Conservation (phyloP, 1,140 invertebrate genomes). For the Drosophila tropicalis region DNA sequence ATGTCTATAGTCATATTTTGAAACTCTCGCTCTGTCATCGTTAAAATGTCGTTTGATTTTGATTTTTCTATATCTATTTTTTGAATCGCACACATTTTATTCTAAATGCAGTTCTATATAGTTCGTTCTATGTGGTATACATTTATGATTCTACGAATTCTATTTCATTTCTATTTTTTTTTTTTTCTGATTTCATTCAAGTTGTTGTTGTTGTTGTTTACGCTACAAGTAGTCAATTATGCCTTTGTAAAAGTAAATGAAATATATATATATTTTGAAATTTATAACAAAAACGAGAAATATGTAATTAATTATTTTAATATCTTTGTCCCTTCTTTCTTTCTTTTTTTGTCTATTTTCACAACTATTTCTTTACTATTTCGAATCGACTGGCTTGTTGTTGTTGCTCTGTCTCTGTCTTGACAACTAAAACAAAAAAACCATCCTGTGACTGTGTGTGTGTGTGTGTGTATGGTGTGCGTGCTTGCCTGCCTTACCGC, state of each 20-base stretch:
- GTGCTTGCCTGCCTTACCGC: constrained; percentile 43
- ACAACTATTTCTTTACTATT: constrained; percentile 55
- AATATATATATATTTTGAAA: constrained; percentile 4
- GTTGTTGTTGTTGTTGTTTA: constrained; percentile 47
- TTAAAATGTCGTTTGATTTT: neutral
- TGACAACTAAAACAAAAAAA: constrained; percentile 54
- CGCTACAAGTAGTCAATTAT: constrained; percentile 73
- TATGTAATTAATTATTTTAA: constrained; percentile 60
- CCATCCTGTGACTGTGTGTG: constrained; percentile 38
- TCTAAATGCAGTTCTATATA: neutral
- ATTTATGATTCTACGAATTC: neutral
- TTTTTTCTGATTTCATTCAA: constrained; percentile 6
- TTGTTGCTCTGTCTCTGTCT: constrained; percentile 61
- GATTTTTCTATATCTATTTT: neutral
- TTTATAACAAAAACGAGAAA: constrained; percentile 25
- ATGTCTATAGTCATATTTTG: neutral
- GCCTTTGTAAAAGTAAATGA: constrained; percentile 20
- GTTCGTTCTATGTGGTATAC: no score
- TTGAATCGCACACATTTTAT: neutral
- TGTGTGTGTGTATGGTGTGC: constrained; percentile 55
- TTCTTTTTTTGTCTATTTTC: constrained; percentile 57
- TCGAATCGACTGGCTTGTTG: constrained; percentile 69
- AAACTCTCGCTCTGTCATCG: constrained; percentile 9
- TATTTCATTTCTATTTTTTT: constrained; percentile 28
- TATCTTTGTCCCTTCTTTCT: constrained; percentile 78